Base-by-base conservation (phyloP, 2,797 vertebrate genomes). In the Loriculus beryllinus region DNA sequence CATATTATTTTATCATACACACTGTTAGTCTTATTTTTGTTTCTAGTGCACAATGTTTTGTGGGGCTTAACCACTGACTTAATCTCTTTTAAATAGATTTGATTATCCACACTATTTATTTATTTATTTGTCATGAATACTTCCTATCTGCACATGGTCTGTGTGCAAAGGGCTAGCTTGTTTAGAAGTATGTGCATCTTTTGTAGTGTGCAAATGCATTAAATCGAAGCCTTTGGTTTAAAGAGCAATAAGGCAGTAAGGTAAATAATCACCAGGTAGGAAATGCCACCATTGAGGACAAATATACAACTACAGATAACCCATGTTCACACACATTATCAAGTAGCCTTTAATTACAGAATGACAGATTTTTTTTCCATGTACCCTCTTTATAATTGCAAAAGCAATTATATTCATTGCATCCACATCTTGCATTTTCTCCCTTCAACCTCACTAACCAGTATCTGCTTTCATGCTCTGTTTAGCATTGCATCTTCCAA, bases 341-440 rank as follows among this genome's bases (percentile, higher is more conserved):
- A 86, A 93, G 56, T 63, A 90, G 35, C 64, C 29, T 90, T 84
- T 88, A 93, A 77, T 83, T 93, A 57, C 29, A 82, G 40, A 90
- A 62, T 4, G 31, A 71, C 22, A 54, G 15, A 9, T 4, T 47
- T 35, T 78, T 68, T 72, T 60, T 57, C n/a, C 2, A 11, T 29
- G 9, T 54, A 16, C 10, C 10, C 8, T 71, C 39, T 92, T 86
- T 57, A 45, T 88, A 5, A 23, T 57, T 60, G 56, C 54, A 37
- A 82, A 88, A 80, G 14, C 21, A 79, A 49, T 74, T 82, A 59
- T 14, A 82, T 25, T 57, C 7, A 31, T 39, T 78, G 40, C 77
- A 89, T 64, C 37, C 45, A 21, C 18, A 45, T 69, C 33, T 93
- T 84, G 4, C 17, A n/a, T 83, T 82, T 88, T 76, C 67, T 68